These are phyloP conservation scores for Poeciliopsis infans DNA, from an alignment of 2,797 vertebrate genomes.

Conservation along the genomic window DNA sequence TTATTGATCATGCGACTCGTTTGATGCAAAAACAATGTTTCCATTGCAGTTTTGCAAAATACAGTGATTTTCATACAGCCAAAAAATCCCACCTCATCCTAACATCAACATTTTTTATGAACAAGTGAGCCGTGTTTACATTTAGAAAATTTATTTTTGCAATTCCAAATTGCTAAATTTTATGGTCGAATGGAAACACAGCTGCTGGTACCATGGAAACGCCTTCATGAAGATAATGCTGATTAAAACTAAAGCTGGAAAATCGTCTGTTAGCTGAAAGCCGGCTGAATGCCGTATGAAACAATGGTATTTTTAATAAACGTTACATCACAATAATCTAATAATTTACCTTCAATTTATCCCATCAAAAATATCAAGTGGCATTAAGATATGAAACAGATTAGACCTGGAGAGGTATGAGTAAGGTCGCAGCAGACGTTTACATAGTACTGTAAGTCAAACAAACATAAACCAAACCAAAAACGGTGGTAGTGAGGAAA, in stretches of 20 bases:
- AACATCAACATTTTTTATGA: too few relatives aligned
- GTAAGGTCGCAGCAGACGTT: neutral
- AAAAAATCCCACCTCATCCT: too few relatives aligned
- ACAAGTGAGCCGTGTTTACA: too few relatives aligned
- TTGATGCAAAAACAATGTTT: too few relatives aligned
- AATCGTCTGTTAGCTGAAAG: neutral
- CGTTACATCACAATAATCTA: neutral
- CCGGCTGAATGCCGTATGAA: neutral
- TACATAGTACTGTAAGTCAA: neutral
- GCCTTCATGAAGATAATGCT: neutral
- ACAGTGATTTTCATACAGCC: too few relatives aligned
- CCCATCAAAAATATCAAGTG: neutral
- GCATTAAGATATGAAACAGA: neutral
- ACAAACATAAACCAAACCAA: constrained; percentile 1
- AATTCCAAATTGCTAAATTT: too few relatives aligned
- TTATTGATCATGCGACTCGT: too few relatives aligned
- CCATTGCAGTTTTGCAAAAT: too few relatives aligned
- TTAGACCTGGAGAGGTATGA: neutral
- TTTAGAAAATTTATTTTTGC: too few relatives aligned
- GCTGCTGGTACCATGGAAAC: too few relatives aligned
- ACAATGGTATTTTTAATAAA: neutral
- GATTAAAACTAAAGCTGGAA: neutral
- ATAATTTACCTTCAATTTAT: neutral
- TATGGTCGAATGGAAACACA: too few relatives aligned
- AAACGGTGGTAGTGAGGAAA: constrained; percentile 17